Base-by-base conservation (phyloP, 2,797 vertebrate genomes). In the Nannoperca australis region DNA sequence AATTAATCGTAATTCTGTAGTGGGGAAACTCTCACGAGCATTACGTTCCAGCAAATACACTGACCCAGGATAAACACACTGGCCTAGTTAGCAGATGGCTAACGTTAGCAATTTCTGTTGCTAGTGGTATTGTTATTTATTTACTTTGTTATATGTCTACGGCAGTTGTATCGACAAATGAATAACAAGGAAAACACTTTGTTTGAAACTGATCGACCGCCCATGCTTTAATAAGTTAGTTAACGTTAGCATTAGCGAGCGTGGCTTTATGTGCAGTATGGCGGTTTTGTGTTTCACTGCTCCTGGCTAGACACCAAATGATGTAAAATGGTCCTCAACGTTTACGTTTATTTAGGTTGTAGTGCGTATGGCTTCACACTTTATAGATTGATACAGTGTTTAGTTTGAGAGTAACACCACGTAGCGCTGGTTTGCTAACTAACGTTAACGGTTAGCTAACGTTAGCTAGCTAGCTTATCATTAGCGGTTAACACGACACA, bases 1-100 rank as follows among this genome's bases (percentile, higher is more conserved):
- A 51, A 73, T 55, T 8, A 12, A 22, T 34, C 14, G 38, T 7
- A 51, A 58, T 14, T 50, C 0, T 42, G 32, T 18, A 9, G 42
- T 3, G 8, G 24, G 0, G 56, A 79, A 34, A 79, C 27, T 61
- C 60, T 47, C n/a, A 14, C 20, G 49, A 79, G 58, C 58, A 30
- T 53, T 17, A 36, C 10, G 36, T 8, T 75, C 88, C 93, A 90
- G 91, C 49, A 90, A 83, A 34, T 94, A 94, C 71, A 10, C 90
- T 0, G 65, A 58, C 1, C 90, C 92, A 17, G 14, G 10, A 24
- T 30, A 53, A 78, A 78, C 82, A 86, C 86, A 81, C 12, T 77
- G 92, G 92, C 93, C 91, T 92, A 91, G 75, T 91, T 87, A 91
- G 84, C 90, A 77, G 3, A 30, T 2, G 44, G 83, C 78, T 83